Base-by-base conservation (phyloP, 2,113 vertebrate genomes). In the Sialia sialis region DNA sequence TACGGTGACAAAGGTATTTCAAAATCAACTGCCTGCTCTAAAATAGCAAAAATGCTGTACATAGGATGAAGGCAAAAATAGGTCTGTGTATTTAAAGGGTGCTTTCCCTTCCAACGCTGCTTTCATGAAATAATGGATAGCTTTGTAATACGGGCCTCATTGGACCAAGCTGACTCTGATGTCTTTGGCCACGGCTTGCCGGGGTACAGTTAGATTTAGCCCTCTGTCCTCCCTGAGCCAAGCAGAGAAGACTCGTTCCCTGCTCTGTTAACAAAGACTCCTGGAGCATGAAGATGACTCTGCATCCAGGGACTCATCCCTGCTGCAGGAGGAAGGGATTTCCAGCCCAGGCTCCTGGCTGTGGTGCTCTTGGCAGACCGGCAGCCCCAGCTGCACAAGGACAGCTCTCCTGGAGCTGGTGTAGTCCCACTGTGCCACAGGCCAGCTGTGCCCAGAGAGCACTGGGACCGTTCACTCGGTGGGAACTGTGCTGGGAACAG, bases 1-100 rank as follows among this genome's bases (percentile, higher is more conserved):
- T 95, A 96, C 27, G 9, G 95, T 94, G 91, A 96, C 84, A 90
- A 77, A 97, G 92, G 92, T 97, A 95, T 93, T 97, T 91, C 84
- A 80, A 96, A 96, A 95, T 78, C 75, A 92, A 97, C 76, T 89
- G 83, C 70, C 60, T 87, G 81, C 86, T 92, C 79, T 94, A 92
- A 97, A 97, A 90, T 48, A 83, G 59, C 43, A 81, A 88, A 90
- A 95, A 94, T 34, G 51, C 60, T 88, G 62, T 51, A 88, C 23
- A 27, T 13, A 69, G 63, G 25, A 49, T 51, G 60, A 83, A 46
- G n/a, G 43, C 13, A 73, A 92, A 87, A 84, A 66, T 22, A 75
- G 7, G 22, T 51, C 22, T 43, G 8, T n/a, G 8, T 66, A 48
- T 72, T 75, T 79, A 39, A 79, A 87, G 32, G n/a, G 15, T 25